A percentile compares a stretch with the other conserved stretches of the same genome.
Conservation (phyloP, 2,888 invertebrate genomes). For the Sthenelais limicola region DNA sequence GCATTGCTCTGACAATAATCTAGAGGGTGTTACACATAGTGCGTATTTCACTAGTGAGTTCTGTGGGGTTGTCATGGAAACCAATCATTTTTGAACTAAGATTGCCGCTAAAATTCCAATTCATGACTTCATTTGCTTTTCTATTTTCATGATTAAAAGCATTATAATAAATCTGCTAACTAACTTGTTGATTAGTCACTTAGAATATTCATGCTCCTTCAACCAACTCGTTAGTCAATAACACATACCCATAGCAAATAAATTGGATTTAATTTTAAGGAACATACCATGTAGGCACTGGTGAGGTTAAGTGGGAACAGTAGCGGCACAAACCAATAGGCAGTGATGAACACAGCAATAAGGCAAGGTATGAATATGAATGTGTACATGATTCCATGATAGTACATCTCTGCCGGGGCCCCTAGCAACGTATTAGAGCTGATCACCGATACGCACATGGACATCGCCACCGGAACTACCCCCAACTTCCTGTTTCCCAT, state of each 20-base stretch:
- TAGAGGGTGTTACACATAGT: too few relatives aligned
- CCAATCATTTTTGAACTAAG: too few relatives aligned
- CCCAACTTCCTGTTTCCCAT: conserved; percentile 30
- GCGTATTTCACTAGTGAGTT: too few relatives aligned
- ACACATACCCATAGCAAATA: neutral
- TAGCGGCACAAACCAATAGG: conserved; percentile 8
- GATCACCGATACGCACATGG: conserved; percentile 22
- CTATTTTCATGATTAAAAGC: neutral
- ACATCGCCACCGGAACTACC: conserved; percentile 16
- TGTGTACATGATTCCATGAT: conserved; percentile 18
- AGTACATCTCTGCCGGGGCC: conserved; percentile 31
- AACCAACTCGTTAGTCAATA: neutral
- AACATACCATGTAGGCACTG: conserved; percentile 26
- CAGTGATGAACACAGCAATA: neutral
- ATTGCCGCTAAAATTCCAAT: too few relatives aligned
- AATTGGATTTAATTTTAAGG: neutral
- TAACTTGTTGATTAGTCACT: too few relatives aligned
- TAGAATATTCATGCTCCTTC: too few relatives aligned
- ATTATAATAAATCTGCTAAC: too few relatives aligned
- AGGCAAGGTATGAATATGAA: conserved; percentile 6
- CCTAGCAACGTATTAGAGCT: conserved; percentile 24
- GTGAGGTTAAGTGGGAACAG: conserved; percentile 16
- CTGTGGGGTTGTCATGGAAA: too few relatives aligned
- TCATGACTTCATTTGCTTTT: neutral
- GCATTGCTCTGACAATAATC: too few relatives aligned